These are phyloP conservation scores for Argyresthia albistria DNA, from an alignment of 2,888 invertebrate genomes.

Conservation along the genomic window DNA sequence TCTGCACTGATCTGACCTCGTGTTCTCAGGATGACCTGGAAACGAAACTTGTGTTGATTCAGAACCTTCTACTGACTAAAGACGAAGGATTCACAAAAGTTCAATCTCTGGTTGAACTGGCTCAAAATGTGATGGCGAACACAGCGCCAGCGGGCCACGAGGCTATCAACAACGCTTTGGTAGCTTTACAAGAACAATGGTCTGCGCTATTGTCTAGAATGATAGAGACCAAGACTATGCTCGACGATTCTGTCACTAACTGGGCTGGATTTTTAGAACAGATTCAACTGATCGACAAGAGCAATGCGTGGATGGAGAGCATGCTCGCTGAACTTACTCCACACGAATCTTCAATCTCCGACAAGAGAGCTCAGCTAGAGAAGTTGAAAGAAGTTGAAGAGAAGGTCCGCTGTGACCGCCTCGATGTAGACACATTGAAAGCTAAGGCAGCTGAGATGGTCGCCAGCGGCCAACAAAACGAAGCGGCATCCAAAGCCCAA, in stretches of 20 bases:
- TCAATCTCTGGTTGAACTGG: constrained; percentile 90
- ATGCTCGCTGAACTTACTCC: constrained; percentile 81
- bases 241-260: constrained; percentile 91
- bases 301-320: constrained; percentile 83
- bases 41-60: constrained; percentile 85
- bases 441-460: constrained; percentile 90
- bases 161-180: constrained; percentile 86
- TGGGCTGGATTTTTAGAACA: constrained; percentile 94
- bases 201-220: constrained; percentile 88
- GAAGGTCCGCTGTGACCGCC: constrained; percentile 89
- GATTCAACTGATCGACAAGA: constrained; percentile 87
- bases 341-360: constrained; percentile 85
- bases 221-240: constrained; percentile 89
- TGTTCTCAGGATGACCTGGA: constrained; percentile 90
- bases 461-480: constrained; percentile 87
- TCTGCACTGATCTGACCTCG: constrained; percentile 86
- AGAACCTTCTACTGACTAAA: constrained; percentile 91
- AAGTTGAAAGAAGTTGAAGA: constrained; percentile 89
- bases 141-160: constrained; percentile 92
- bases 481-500: constrained; percentile 87
- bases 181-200: constrained; percentile 92
- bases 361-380: constrained; percentile 89
- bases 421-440: constrained; percentile 89
- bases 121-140: constrained; percentile 91
- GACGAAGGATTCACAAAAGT: constrained; percentile 94